Evolutionary conservation across 2,113 vertebrate genomes (phyloP), one percentile per base, ranked within the genome.

Genomic region (Petromus typicus): DNA sequence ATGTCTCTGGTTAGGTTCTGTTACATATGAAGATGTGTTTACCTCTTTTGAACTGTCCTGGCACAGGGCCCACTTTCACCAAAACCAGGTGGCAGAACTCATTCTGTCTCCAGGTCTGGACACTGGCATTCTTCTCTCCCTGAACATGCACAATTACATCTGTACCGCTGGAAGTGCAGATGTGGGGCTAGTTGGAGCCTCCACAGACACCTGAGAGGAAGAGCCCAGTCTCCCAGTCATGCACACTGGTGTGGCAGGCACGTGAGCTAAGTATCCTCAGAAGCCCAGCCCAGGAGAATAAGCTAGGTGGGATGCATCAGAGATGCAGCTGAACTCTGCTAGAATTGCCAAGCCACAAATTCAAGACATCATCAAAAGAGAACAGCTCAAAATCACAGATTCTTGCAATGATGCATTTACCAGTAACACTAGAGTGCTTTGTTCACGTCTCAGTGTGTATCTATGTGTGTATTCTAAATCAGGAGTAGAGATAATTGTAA

Each of bases 41-140:
- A 43, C 5, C 2, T 71, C 2, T 7, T 7, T 5, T 37, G 1
- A 75, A n/a, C 23, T 87, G 37, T 34, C 51, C 23, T 57, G 14
- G 12, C 1, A 34, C 1, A 40, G 6, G 16, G 10, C 40, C 11
- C 66, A 0, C 32, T 84, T 51, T 95, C 78, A 12, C 3, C 34
- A 57, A 20, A 51, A 48, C 1, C 12, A 12, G 14, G 11, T 27
- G 32, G 14, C 20, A 86, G 43, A 90, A 61, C n/a, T 37, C 14
- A 59, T 57, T 6, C 1, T n/a, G 13, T 86, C n/a, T 37, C 17
- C 40, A 94, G 30, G 0, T 4, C 14, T 48, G 12, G 20, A 34
- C 0, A 45, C 4, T 3, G 32, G 9, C 0, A n/a, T 56, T n/a
- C 18, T 0, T 78, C 5, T 61, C 11, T 88, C 40, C 43, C 2